Evolutionary conservation across 2,113 vertebrate genomes (phyloP), one percentile per base, ranked within the genome.

Genomic region (Benitochromis conjunctus): DNA sequence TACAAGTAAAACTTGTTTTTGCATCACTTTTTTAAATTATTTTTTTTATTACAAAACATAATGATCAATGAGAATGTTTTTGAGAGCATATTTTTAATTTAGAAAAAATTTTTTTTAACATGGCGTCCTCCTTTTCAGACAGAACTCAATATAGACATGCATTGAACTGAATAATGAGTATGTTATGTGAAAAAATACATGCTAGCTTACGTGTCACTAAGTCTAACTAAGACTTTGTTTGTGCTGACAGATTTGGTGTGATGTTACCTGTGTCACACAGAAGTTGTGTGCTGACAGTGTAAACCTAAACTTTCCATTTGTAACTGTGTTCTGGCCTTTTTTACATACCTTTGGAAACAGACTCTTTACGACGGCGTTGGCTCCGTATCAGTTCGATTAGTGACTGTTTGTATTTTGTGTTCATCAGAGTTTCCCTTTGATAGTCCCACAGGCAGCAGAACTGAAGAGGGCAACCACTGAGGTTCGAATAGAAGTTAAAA

Each of bases 21-120:
- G 19, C 11, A 3, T 21, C 62, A 66, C 1, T 0, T 66, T 21
- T 41, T 2, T n/a, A n/a, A n/a, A n/a, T n/a, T n/a, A n/a, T 8
- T 19, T 41, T 41, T 66, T 26, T 26, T 26, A 41, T 14, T 14
- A 0, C 36, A 9, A 41, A 41, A 21, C 11, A 9, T 66, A 66
- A 14, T 2, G 21, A 66, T 38, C 34, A 5, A 3, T 41, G n/a
- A 41, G n/a, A n/a, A 9, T 66, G 19, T 66, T 66, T 41, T n/a
- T 0, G n/a, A 41, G 62, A 66, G 1, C 11, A 66, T 66, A 13
- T 5, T 21, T 66, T 66, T 2, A 26, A 26, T 26, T 26, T 26
- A 3, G 26, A 38, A 38, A 38, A 41, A 41, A 46, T n/a, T n/a
- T n/a, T n/a, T n/a, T n/a, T n/a, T n/a, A 46, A 5, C 43, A 46